Evolutionary conservation across 2,113 vertebrate species (phyloP), one percentile per base, ranked within the genome.

Genomic region (Gavia stellata): DNA sequence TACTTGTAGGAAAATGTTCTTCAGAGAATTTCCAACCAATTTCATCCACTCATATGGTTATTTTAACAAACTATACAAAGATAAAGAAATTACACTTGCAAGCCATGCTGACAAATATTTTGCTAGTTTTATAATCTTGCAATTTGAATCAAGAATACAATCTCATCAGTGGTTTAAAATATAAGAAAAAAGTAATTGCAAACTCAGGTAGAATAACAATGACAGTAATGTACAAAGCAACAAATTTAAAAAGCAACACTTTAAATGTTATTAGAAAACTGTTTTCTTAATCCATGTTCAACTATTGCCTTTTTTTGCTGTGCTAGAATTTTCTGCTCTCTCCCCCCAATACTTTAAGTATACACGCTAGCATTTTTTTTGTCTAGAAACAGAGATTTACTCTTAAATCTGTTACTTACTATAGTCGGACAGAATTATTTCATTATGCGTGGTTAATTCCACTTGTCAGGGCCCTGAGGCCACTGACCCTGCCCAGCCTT

Each of bases 391-490:
- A 86, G 61, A 75, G 45, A 81, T 92, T 92, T 84, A 29, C 53
- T 50, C 33, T 44, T 81, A 90, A 63, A 81, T 44, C 14, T 50
- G 70, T 92, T 95, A 58, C 75, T 97, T 94, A 83, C 42, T 80
- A 52, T 38, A 85, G 52, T 44, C 15, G 14, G 71, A 84, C 47
- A 53, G 73, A 90, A 96, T 92, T 80, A 62, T 56, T 84, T 45
- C 84, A 86, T 94, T 95, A 83, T 92, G 50, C 68, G 91, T n/a
- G 29, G 55, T 86, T 94, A 96, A 87, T 95, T 96, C 67, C 15
- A 70, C 24, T 63, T 26, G 5, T 38, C 45, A 47, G 31, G 21
- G 29, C 20, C 65, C 40, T 47, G 29, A 45, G 34, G 44, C 8
- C 25, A 26, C 20, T 23, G 31, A 42, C 13, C 3, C 15, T 24